Base-by-base conservation (phyloP, 2,888 invertebrate genomes). In the Phortica okadai region DNA sequence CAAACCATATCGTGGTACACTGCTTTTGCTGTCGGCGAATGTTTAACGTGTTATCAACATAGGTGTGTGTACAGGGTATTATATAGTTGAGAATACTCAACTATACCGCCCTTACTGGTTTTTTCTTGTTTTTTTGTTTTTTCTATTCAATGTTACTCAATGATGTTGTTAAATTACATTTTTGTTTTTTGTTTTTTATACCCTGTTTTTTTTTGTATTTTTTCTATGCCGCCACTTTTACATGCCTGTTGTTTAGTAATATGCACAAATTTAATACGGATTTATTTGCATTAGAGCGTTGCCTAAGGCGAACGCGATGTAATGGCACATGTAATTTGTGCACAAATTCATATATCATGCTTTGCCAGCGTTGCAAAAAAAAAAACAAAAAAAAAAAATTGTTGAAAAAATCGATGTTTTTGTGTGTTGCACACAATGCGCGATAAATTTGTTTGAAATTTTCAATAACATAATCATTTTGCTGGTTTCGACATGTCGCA, bases 381-480 rank as follows among this genome's bases (percentile, higher is more conserved):
- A 7, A 58, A 58, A 58, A 58, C 0, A 6, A 58, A n/a, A 21
- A 4, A 58, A 62, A 11, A 6, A 62, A 21, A 21, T 21, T 21
- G 21, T 21, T 11, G 21, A 6, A 62, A 62, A 59, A 59, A 50
- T 50, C 4, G 21, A 21, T 21, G 14, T 6, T 14, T 50, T 6
- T 11, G 14, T 14, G 10, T 11, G 50, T 50, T 8, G 21, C 62
- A 25, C 21, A 62, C 33, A 62, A 62, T 62, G 11, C 7, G 11
- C 25, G 21, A 25, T 62, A 62, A 25, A 62, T 25, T 62, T 25
- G 16, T 25, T 62, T 21, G 16, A 62, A 62, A 62, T 62, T 62
- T 62, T 62, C 62, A 62, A 62, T 62, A 62, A 62, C 62, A 62
- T 62, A 62, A 62, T 62, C 21, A 25, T 62, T 50, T 50, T 6